Evolutionary conservation across 2,888 invertebrate genomes (phyloP).

Genomic region (Fragum fragum): DNA sequence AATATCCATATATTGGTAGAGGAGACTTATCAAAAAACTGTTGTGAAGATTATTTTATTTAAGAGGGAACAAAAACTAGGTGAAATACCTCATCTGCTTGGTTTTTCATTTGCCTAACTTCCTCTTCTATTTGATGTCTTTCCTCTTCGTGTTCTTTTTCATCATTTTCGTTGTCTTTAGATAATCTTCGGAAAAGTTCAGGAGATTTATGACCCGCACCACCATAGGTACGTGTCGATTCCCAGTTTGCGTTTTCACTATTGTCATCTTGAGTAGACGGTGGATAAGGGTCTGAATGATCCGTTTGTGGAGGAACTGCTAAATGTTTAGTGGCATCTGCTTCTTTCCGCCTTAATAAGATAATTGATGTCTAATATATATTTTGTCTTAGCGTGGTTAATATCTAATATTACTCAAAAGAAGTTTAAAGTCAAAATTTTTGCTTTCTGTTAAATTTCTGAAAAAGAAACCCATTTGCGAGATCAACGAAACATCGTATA

Average conservation of each 20-base stretch:
- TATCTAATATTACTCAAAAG: too few relatives aligned
- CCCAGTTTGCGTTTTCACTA: conserved; percentile 17
- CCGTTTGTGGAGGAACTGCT: background rate
- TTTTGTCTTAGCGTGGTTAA: too few relatives aligned
- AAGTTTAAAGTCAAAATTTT: too few relatives aligned
- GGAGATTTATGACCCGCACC: background rate
- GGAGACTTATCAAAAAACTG: too few relatives aligned
- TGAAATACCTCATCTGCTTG: conserved; percentile 72
- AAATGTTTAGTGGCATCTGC: conserved; percentile 4
- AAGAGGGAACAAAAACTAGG: too few relatives aligned
- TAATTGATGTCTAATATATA: background rate
- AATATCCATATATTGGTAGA: too few relatives aligned
- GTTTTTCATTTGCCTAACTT: conserved; percentile 60
- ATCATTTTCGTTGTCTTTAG: conserved; percentile 34
- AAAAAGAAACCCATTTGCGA: too few relatives aligned
- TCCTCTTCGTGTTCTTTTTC: conserved; percentile 33
- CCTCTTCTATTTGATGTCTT: conserved; percentile 36
- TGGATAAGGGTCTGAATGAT: conserved; percentile 4
- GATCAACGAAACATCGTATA: too few relatives aligned
- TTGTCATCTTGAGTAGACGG: conserved; percentile 1
- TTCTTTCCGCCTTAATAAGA: conserved; percentile 21
- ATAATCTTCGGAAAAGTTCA: background rate
- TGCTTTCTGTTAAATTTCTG: too few relatives aligned
- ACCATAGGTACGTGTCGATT: background rate
- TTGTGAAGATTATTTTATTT: too few relatives aligned